Base-by-base conservation (phyloP, 2,888 invertebrate genomes). In the Trichopoda pennipes region DNA sequence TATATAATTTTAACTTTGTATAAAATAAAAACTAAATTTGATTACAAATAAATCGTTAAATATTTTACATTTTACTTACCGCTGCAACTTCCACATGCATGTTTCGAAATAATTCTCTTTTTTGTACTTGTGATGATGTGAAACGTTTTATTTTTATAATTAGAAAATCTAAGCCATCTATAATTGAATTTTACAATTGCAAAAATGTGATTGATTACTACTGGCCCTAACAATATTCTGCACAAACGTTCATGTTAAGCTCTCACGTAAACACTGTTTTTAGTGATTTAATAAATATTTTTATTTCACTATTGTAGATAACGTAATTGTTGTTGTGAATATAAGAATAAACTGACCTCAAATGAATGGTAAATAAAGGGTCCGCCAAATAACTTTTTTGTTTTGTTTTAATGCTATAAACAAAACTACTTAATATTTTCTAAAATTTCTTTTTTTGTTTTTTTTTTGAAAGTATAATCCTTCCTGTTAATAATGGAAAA, bases 131-230 rank as follows among this genome's bases (percentile, higher is more conserved):
- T 60, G 16, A 51, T 42, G 56, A 49, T 35, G 60, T 61, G 35
- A 58, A 70, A 73, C 76, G 61, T 81, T 73, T 77, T 35, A 70
- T 66, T 66, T 55, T 49, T 49, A 60, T 60, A 78, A 82, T 82
- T 78, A 75, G 64, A 70, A 75, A 75, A 70, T 78, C 70, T 70
- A 82, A 81, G 66, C 64, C 64, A 55, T 64, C 17, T 64, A 60
- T 78, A 78, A 82, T 78, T 82, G 74, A 82, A 75, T 82, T 74
- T 28, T 56, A 44, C 56, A 28, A 68, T 68, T 35, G 55, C 80
- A 70, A 28, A 64, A 61, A 72, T 49, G 72, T 68, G 69, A 73
- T 72, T 63, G 56, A 80, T 70, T 77, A 68, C 55, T 66, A 64
- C 38, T 38, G 72, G 49, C 35, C 68, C 6, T 51, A 61, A 42